phyloP scores from a whole-genome alignment of 2,797 vertebrate species.

The Acanthiza pusilla region DNA sequence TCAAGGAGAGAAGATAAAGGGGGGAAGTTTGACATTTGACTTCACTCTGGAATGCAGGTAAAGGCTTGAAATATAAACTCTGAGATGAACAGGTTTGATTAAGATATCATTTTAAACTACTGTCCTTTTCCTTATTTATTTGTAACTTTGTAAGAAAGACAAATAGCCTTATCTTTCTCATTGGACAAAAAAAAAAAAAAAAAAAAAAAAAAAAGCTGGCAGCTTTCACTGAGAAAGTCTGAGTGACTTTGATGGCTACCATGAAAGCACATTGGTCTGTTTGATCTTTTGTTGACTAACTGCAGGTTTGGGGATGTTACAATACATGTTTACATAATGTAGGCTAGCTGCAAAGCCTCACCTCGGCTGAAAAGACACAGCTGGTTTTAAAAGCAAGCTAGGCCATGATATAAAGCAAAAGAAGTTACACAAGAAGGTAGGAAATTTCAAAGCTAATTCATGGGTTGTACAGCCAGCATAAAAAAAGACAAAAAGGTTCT shows the following conservation, averaged over 20 bases:
- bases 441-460: not conserved
- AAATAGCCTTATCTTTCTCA: conserved; percentile 18
- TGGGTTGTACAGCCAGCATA: not conserved
- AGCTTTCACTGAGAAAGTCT: not conserved
- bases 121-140: conserved; percentile 45
- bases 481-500: not conserved
- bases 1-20: conserved; percentile 15
- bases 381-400: conserved; percentile 7
- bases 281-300: conserved; percentile 68
- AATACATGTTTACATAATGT: conserved; percentile 43
- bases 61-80: conserved; percentile 41
- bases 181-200: not conserved
- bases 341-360: conserved; percentile 21
- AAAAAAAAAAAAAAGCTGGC: not conserved
- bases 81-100: conserved; percentile 45
- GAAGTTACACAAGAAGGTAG: not conserved
- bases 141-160: not conserved
- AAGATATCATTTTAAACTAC: conserved; percentile 27
- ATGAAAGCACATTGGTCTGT: conserved; percentile 6
- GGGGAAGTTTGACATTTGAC: conserved; percentile 25
- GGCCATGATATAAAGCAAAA: not conserved
- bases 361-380: conserved; percentile 16
- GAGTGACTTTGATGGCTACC: conserved; percentile 54
- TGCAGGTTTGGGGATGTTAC: conserved; percentile 19
- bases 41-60: conserved; percentile 43